phyloP scores from a whole-genome alignment of 2,113 vertebrate genomes.

The Coregonus clupeaformis region DNA sequence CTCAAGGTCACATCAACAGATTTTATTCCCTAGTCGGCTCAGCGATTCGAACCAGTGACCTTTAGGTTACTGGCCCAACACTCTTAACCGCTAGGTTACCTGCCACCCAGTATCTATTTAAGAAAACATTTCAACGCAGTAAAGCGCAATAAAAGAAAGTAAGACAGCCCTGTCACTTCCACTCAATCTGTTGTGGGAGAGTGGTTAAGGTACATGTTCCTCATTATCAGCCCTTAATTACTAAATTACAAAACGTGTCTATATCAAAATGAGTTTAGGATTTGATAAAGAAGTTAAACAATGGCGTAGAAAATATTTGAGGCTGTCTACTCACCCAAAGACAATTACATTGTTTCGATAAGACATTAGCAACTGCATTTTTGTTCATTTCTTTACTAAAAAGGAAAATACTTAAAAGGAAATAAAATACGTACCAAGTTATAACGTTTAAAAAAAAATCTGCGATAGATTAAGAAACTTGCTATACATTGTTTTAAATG shows the following conservation, averaged over 20 bases:
- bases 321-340: conserved; percentile 36
- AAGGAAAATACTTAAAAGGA: conserved; percentile 72
- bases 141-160: conserved; percentile 51
- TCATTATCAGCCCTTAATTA: conserved; percentile 29
- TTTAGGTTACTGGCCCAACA: no score
- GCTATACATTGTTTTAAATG: conserved; percentile 89
- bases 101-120: conserved; percentile 48
- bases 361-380: conserved; percentile 61
- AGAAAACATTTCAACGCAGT: conserved; percentile 54
- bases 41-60: no score
- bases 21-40: no score
- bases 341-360: conserved; percentile 47
- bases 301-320: conserved; percentile 30
- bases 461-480: conserved; percentile 78
- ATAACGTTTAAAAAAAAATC: conserved; percentile 75
- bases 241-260: conserved; percentile 43
- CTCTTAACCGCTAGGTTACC: no score
- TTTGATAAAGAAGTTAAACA: conserved; percentile 5
- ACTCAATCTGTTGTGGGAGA: conserved; percentile 29
- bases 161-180: conserved; percentile 43
- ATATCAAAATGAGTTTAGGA: conserved; percentile 25
- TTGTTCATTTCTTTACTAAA: conserved; percentile 58
- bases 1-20: no score
- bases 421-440: conserved; percentile 80
- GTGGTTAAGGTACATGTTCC: conserved; percentile 36